phyloP scores from a whole-genome alignment of 2,797 vertebrate genomes.

The Nyctalus aviator region DNA sequence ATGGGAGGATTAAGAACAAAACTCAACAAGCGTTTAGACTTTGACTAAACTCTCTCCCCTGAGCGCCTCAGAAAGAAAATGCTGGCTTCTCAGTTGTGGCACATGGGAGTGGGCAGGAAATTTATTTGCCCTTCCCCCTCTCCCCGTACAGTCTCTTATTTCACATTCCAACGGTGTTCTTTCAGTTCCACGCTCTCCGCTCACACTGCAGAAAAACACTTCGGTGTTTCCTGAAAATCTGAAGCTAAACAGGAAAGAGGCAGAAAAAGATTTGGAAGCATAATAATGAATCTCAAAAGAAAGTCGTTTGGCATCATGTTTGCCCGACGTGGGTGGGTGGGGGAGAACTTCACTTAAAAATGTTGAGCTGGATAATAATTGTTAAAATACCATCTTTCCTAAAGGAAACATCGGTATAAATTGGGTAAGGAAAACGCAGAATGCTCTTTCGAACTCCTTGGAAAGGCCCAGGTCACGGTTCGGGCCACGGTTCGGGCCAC shows the following conservation, averaged over 20 bases:
- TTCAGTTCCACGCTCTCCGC: background rate
- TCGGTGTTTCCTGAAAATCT: slow-evolving; percentile 5
- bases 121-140: background rate
- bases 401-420: background rate
- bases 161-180: background rate
- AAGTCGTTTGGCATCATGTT: background rate
- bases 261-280: background rate
- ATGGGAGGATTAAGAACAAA: background rate
- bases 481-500: background rate
- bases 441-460: background rate
- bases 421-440: slow-evolving; percentile 13
- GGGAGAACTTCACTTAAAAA: background rate
- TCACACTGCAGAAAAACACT: background rate
- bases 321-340: background rate
- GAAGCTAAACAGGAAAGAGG: slow-evolving; percentile 6
- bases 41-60: background rate
- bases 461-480: background rate
- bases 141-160: background rate
- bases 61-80: background rate
- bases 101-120: background rate
- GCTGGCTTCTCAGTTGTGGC: background rate
- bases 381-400: slow-evolving; percentile 19
- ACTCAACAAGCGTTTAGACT: background rate
- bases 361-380: background rate
- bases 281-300: slow-evolving; percentile 16